Conservation (phyloP, 2,797 vertebrate species). For the Thripadectes ignobilis region DNA sequence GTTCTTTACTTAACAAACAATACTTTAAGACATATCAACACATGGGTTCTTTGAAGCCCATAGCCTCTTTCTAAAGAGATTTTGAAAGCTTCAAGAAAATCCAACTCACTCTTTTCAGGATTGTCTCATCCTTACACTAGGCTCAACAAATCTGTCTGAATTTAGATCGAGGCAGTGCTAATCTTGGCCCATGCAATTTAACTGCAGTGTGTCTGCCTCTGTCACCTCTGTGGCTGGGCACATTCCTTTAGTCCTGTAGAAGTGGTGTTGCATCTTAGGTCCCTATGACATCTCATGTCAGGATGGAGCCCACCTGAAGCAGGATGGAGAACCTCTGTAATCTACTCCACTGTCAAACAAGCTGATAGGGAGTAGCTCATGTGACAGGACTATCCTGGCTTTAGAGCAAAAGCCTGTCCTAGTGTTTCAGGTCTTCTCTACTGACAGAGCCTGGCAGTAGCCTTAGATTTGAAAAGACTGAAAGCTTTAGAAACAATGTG, state of each 20-base stretch:
- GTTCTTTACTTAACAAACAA: neutral
- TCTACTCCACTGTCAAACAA: neutral
- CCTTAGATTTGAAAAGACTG: neutral
- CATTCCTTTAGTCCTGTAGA: neutral
- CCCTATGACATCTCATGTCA: neutral
- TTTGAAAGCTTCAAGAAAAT: neutral
- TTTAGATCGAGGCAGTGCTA: neutral
- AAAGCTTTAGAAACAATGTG: neutral
- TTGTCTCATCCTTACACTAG: neutral
- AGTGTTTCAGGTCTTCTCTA: neutral
- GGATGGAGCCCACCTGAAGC: neutral
- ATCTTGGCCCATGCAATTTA: neutral
- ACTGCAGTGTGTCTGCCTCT: neutral
- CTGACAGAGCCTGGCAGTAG: neutral
- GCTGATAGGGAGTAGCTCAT: neutral
- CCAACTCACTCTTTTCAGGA: neutral
- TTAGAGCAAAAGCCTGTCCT: neutral
- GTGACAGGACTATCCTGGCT: neutral
- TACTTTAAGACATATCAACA: neutral
- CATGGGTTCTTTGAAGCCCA: neutral
- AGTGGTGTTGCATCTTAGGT: neutral
- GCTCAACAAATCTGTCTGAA: neutral
- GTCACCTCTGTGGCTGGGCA: neutral
- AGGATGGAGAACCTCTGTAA: neutral
- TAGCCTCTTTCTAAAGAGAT: neutral